Base-by-base conservation (phyloP, 53 echinoderm and acorn worm genomes). In the Echinometra lucunter region DNA sequence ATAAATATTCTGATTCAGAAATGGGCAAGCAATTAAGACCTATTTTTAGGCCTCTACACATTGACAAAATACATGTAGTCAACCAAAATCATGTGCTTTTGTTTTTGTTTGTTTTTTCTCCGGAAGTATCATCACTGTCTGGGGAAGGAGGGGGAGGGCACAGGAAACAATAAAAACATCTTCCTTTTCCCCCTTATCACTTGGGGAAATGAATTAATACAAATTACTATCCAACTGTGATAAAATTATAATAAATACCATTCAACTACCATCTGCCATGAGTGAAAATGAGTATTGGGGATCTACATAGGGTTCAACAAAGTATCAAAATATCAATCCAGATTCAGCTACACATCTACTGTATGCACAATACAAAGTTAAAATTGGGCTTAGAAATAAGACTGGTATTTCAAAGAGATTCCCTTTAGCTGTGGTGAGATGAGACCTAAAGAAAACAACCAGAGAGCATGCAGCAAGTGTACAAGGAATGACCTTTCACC, bases 401-500 rank as follows among this genome's bases (percentile, higher is more conserved):
- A 82, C 83, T 82, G 69, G 32, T 7, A 8, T 69, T 69, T 32
- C 12, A 10, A 34, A 30, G 32, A 69, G 82, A 45, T 82, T 82
- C 45, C 21, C 38, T 82, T 42, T 23, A 56, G 49, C 9, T 13
- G n/a, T 49, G 10, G 55, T 30, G 55, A 88, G 53, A 88, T 82
- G 44, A 82, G 82, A 82, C 44, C 44, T 13, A 18, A 90, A 63
- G 21, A 90, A 34, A 63, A 90, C 90, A 90, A 56, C 89, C 89
- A 89, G n/a, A 34, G 57, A 47, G 89, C 89, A 89, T 90, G 60
- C 60, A 90, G 90, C 42, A 90, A 89, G 66, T 90, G 90, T 60
- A 63, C 25, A 90, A 57, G 56, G 37, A 40, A 90, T 57, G 53
- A 90, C 90, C 90, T 60, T 58, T 90, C 37, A 90, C 90, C 90